Base-by-base conservation (phyloP, 2,797 vertebrate species). In the Gallirallus australis region DNA sequence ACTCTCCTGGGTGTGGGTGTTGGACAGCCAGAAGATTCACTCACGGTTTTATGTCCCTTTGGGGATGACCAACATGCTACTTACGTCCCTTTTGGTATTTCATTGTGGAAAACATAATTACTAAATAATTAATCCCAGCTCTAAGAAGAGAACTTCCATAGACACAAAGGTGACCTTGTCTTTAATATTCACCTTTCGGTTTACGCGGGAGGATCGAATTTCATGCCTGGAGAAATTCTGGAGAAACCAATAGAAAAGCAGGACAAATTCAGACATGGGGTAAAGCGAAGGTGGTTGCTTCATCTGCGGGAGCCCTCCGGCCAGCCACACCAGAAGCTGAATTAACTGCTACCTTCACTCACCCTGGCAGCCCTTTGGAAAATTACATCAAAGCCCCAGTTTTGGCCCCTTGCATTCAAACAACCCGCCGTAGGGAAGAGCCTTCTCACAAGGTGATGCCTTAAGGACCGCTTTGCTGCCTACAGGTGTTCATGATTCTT, bases 71-170 rank as follows among this genome's bases (percentile, higher is more conserved):
- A 93, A 60, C 72, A 37, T 50, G 68, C 76, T 89, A 66, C 91
- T 94, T 84, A 39, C 0, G 6, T 96, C 88, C 86, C 88, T 77
- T 87, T 85, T 31, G 68, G 88, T 90, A 82, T 90, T 96, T 77
- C 83, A 77, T 56, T 54, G 60, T 82, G 81, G 88, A 93, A 97
- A 96, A 95, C 85, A 75, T 90, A 96, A 95, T 96, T 96, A 80
- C 95, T 95, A 71, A 96, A 96, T 96, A 97, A 97, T 96, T 95
- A 96, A 96, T 95, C 93, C 88, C 93, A 93, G 83, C 83, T 95
- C 96, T 64, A 90, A 85, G 93, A 95, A 90, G 94, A 95, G 82
- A 95, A 95, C 88, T 95, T 86, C 78, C 88, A 54, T 42, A 57
- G 83, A 75, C 93, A 89, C 86, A 89, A 93, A 89, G 90, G 94